A percentile compares a stretch with the other conserved stretches of the same genome.
These are phyloP conservation scores for Aquatica leii DNA, from an alignment of 2,888 invertebrate species.

Conservation along the genomic window DNA sequence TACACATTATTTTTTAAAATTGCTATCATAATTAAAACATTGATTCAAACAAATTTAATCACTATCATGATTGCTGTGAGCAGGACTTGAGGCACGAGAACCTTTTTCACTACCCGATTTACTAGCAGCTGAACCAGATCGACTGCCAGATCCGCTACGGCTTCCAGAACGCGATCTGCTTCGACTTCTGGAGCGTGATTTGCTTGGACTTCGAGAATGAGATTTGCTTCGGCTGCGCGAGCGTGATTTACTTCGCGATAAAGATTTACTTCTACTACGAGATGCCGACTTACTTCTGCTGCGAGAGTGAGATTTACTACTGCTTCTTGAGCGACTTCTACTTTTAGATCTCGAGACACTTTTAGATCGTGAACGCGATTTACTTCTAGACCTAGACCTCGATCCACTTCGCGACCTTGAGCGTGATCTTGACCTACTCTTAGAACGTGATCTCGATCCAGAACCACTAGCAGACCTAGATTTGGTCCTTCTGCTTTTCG, in stretches of 20 bases:
- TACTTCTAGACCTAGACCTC: conserved; percentile 45
- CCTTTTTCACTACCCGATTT: conserved; percentile 28
- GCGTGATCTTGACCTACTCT: conserved; percentile 54
- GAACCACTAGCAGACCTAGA: conserved; percentile 60
- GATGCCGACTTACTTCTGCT: conserved; percentile 42
- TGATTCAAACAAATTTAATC: conserved; percentile 7
- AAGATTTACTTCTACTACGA: conserved; percentile 38
- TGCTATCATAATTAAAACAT: neutral
- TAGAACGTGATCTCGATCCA: conserved; percentile 56
- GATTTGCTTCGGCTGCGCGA: conserved; percentile 38
- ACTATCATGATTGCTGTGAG: conserved; percentile 25
- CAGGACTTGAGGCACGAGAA: conserved; percentile 35
- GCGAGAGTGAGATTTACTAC: conserved; percentile 45
- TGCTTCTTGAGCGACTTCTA: conserved; percentile 49
- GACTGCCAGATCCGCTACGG: conserved; percentile 25
- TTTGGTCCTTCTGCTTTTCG: conserved; percentile 47
- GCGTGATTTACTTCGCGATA: conserved; percentile 38
- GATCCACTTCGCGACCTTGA: conserved; percentile 55
- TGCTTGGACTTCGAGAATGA: conserved; percentile 19
- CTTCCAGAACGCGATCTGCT: conserved; percentile 48
- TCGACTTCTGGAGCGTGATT: conserved; percentile 40
- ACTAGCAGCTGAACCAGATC: conserved; percentile 13
- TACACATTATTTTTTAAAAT: too few species aligned
- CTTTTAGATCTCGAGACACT: conserved; percentile 43
- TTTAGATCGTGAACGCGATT: conserved; percentile 51